These are phyloP conservation scores for Halictus quadricinctus DNA, from an alignment of 2,888 invertebrate species.

Conservation along the genomic window DNA sequence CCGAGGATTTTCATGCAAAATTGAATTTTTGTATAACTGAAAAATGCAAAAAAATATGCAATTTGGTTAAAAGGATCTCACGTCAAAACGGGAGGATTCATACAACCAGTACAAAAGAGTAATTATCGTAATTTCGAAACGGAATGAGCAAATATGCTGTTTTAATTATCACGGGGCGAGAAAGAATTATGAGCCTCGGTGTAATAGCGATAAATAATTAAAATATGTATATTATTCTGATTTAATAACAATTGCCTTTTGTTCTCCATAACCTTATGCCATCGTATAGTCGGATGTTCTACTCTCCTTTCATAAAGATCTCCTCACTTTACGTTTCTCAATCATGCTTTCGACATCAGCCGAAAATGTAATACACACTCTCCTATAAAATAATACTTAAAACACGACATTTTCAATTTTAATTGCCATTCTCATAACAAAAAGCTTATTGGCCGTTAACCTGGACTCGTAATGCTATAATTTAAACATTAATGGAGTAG, in stretches of 20 bases:
- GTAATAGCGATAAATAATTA: not conserved
- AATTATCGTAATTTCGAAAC: not conserved
- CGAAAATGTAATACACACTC: not conserved
- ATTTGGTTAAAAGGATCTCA: not conserved
- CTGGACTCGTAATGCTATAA: not conserved
- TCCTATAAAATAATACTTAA: not conserved
- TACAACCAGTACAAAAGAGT: not conserved
- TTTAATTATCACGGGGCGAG: not conserved
- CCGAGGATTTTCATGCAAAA: not conserved
- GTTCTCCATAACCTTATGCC: slow-evolving; percentile 5
- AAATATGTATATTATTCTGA: slow-evolving; percentile 7
- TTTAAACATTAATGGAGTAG: not conserved
- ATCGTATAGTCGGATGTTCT: not conserved
- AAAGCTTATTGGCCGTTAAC: not conserved
- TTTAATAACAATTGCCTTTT: slow-evolving; percentile 7
- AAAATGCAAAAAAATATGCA: not conserved
- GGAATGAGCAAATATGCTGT: not conserved
- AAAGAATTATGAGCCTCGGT: not conserved
- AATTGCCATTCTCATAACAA: not conserved
- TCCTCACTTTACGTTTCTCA: not conserved
- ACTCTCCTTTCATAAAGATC: slow-evolving; percentile 1
- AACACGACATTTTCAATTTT: not conserved
- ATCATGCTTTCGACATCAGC: not conserved
- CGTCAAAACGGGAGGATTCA: not conserved
- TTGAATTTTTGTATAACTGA: not conserved